Evolutionary conservation across 2,888 invertebrate species (phyloP).

Genomic region (Cephonodes hylas): DNA sequence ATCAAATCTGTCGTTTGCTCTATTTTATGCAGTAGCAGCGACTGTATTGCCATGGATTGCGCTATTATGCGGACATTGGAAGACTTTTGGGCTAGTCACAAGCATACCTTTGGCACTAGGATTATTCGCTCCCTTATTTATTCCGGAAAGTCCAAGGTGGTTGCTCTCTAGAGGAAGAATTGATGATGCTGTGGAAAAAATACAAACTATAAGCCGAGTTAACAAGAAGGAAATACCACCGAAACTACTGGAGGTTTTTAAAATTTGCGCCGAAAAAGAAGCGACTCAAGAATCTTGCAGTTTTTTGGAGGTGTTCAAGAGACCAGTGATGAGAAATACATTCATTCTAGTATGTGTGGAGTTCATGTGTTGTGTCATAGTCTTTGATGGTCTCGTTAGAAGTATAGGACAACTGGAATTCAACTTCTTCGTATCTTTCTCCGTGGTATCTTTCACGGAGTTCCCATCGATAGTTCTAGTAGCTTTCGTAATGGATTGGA

Average conservation of each 20-base stretch:
- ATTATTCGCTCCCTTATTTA: conserved; percentile 44
- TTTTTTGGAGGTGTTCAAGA: conserved; percentile 47
- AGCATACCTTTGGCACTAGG: conserved; percentile 49
- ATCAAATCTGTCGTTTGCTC: conserved; percentile 49
- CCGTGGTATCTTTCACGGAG: conserved; percentile 53
- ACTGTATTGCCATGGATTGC: conserved; percentile 52
- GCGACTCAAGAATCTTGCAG: conserved; percentile 37
- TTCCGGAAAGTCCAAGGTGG: conserved; percentile 62
- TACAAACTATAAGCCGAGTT: conserved; percentile 47
- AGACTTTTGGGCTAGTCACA: conserved; percentile 50
- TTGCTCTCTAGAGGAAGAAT: conserved; percentile 52
- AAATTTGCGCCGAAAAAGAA: conserved; percentile 27
- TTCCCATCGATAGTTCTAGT: conserved; percentile 51
- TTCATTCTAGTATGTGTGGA: conserved; percentile 49
- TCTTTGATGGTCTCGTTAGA: conserved; percentile 53
- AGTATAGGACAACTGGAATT: conserved; percentile 50
- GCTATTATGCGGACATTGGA: conserved; percentile 56
- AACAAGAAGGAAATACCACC: conserved; percentile 49
- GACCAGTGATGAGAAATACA: conserved; percentile 45
- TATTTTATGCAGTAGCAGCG: conserved; percentile 48
- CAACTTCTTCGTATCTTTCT: conserved; percentile 57
- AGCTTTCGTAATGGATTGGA: conserved; percentile 52
- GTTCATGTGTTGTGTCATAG: conserved; percentile 49
- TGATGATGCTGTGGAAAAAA: conserved; percentile 50
- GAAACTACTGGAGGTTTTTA: conserved; percentile 51